Base-by-base conservation (phyloP, 2,113 vertebrate species). In the Ciconia stormi region DNA sequence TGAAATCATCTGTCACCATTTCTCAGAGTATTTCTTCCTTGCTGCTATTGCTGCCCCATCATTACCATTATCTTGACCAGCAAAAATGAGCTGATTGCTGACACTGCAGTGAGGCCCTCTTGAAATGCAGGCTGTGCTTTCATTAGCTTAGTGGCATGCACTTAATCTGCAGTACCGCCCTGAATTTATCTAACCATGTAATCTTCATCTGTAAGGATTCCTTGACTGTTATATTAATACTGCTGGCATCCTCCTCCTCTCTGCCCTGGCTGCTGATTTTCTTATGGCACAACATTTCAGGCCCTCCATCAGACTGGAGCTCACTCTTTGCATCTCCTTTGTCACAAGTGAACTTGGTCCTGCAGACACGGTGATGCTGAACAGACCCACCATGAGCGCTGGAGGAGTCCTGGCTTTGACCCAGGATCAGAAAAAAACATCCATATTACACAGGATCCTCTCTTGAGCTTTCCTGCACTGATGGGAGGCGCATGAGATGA, bases 181-280 rank as follows among this genome's bases (percentile, higher is more conserved):
- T 13, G 19, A 36, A 72, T 10, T 74, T 81, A 59, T 42, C 91
- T 81, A 59, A 34, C 15, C 10, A 0, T 19, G n/a, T 63, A 82
- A 36, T 42, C 72, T 79, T 71, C 67, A 25, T 16, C 86, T 30
- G 1, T 10, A 82, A 91, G n/a, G 34, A 49, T 47, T 59, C 76
- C n/a, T 63, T 84, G 82, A 17, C 5, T 0, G 0, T 49, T 46
- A 9, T 2, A 11, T 25, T 36, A 36, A 27, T 1, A 3, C 38
- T 55, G 19, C 63, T 82, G 67, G 32, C 55, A 30, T n/a, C 32
- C 29, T 91, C 16, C 83, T 89, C 22, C 52, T 69, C 52, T 66
- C 74, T 63, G 56, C 69, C 2, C 6, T 6, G 36, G 40, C 49
- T 77, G 49, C 46, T 27, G 42, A 1, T 17, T 77, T 56, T 34